These are phyloP conservation scores for Notothenia coriiceps DNA, from an alignment of 2,113 vertebrate genomes.

Conservation along the genomic window DNA sequence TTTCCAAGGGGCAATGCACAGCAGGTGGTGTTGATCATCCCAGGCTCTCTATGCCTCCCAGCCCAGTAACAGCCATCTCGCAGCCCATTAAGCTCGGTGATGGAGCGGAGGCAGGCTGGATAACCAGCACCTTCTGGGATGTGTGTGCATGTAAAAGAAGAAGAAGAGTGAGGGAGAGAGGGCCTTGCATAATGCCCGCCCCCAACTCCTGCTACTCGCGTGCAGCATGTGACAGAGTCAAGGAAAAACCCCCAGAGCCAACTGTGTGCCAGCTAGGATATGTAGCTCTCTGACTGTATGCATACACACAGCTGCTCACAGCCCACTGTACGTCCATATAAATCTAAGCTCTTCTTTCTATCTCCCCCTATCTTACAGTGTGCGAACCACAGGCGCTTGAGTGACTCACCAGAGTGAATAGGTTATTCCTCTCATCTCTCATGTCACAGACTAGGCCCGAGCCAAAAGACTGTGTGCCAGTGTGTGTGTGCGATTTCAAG, in stretches of 20 bases:
- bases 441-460: slow-evolving; percentile 24
- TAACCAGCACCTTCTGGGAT: slow-evolving; percentile 58
- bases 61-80: slow-evolving; percentile 37
- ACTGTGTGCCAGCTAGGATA: slow-evolving; percentile 63
- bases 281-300: slow-evolving; percentile 34
- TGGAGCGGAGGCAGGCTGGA: slow-evolving; percentile 33
- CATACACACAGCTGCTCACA: slow-evolving; percentile 50
- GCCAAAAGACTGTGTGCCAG: slow-evolving; percentile 29
- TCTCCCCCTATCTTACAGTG: slow-evolving; percentile 12
- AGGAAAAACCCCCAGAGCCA: slow-evolving; percentile 69
- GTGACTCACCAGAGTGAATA: slow-evolving; percentile 29
- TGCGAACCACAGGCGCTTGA: slow-evolving; percentile 11
- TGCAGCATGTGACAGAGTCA: slow-evolving; percentile 78
- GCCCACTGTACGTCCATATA: slow-evolving; percentile 45
- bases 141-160: slow-evolving; percentile 13
- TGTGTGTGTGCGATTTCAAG: slow-evolving; percentile 30
- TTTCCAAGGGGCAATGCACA: slow-evolving; percentile 28
- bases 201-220: slow-evolving; percentile 66
- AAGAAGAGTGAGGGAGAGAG: slow-evolving; percentile 26
- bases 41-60: slow-evolving; percentile 10
- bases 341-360: slow-evolving; percentile 12
- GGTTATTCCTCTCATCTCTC: slow-evolving; percentile 47
- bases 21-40: slow-evolving; percentile 57
- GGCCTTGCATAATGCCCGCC: slow-evolving; percentile 71
- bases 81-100: slow-evolving; percentile 50